A percentile compares a stretch with the other conserved stretches of the same genome.
Evolutionary conservation across 1,140 invertebrate genomes (phyloP).

Genomic region (Oppia nitens): DNA sequence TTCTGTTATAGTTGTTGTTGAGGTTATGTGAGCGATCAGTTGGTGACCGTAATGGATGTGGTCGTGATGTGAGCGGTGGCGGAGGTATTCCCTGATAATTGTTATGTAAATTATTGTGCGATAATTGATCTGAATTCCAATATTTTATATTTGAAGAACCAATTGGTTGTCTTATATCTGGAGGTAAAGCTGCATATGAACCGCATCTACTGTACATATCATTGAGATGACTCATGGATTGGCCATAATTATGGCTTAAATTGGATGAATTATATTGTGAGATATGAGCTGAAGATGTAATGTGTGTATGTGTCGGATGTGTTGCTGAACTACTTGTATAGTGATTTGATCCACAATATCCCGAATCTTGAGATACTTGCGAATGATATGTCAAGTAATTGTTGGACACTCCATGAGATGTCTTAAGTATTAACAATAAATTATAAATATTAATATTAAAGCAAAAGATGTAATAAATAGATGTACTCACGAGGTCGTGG

Average conservation of each 20-base stretch:
- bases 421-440: not conserved
- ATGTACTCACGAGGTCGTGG: constrained; percentile 5
- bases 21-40: not conserved
- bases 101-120: not conserved
- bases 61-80: not conserved
- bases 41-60: not conserved
- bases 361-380: not conserved
- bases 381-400: not conserved
- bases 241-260: not conserved
- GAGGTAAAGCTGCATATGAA: not conserved
- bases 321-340: not conserved
- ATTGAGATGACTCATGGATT: not conserved
- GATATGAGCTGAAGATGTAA: not conserved
- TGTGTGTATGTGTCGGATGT: not conserved
- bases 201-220: not conserved
- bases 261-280: not conserved
- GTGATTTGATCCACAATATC: not conserved
- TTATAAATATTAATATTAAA: not conserved
- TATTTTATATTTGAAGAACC: not conserved
- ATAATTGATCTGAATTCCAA: not conserved
- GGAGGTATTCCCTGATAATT: not conserved
- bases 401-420: not conserved
- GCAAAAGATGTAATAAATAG: not conserved
- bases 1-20: not conserved
- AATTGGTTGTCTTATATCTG: not conserved